These are phyloP conservation scores for Gallinago nigripennis DNA, from an alignment of 2,797 vertebrate genomes.

Conservation along the genomic window DNA sequence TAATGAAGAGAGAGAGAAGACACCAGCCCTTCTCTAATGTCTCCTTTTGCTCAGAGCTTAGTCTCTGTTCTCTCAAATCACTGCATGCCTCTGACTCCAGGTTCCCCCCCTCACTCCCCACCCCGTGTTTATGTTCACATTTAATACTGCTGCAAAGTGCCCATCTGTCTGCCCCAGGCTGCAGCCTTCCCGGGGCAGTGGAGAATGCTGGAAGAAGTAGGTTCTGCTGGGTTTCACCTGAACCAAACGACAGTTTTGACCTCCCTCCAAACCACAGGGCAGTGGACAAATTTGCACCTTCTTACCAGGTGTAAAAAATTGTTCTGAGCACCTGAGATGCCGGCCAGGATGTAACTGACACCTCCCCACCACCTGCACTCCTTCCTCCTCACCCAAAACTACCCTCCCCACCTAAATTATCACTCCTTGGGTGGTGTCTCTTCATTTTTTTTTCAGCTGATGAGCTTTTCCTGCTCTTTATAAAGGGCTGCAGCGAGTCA, in stretches of 20 bases:
- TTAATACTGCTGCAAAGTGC: not conserved
- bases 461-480: not conserved
- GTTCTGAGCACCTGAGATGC: not conserved
- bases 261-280: not conserved
- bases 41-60: not conserved
- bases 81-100: fast-evolving
- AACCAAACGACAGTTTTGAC: not conserved
- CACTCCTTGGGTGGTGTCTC: not conserved
- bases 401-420: not conserved
- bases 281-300: not conserved
- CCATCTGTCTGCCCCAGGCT: not conserved
- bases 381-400: not conserved
- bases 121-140: not conserved
- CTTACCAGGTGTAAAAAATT: not conserved
- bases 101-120: fast-evolving
- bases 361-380: not conserved
- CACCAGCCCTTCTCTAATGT: not conserved
- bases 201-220: not conserved
- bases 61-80: not conserved
- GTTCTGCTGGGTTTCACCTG: not conserved
- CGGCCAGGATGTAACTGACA: not conserved
- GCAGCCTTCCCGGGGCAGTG: not conserved
- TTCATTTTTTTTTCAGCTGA: not conserved
- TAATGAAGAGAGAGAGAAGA: not conserved
- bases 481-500: not conserved